These are phyloP conservation scores for Drosophila niveifrons DNA, from an alignment of 2,888 invertebrate genomes.

Conservation along the genomic window DNA sequence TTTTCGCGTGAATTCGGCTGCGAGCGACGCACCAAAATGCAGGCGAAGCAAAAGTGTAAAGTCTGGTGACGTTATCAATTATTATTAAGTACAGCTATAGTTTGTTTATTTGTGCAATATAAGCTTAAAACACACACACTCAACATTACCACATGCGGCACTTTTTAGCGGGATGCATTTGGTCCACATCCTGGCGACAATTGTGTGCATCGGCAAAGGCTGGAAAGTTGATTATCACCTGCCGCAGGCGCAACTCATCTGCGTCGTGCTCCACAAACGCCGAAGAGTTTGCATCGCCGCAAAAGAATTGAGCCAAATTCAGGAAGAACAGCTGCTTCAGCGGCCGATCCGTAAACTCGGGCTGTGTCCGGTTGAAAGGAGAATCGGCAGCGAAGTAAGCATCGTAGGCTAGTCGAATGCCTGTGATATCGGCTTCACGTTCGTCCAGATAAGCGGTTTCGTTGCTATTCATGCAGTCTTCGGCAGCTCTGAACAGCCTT, in stretches of 20 bases:
- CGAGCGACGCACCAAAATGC: conserved; percentile 79
- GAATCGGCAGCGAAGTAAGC: conserved; percentile 54
- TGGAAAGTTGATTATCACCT: conserved; percentile 67
- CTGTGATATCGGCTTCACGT: conserved; percentile 78
- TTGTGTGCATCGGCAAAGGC: conserved; percentile 67
- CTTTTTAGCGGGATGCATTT: conserved; percentile 70
- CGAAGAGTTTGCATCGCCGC: conserved; percentile 47
- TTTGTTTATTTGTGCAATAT: background rate
- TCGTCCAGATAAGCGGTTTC: conserved; percentile 68
- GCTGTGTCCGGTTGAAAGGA: conserved; percentile 14
- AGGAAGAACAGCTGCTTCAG: conserved; percentile 74
- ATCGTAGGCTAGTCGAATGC: conserved; percentile 72
- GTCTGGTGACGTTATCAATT: conserved; percentile 67
- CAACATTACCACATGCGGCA: conserved; percentile 74
- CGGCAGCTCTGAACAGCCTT: conserved; percentile 9
- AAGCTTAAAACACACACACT: background rate
- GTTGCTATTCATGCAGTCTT: conserved; percentile 52
- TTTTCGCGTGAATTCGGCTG: conserved; percentile 80
- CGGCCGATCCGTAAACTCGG: conserved; percentile 39
- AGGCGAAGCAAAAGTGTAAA: conserved; percentile 76
- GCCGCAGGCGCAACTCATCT: conserved; percentile 73
- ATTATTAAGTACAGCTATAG: too few relatives aligned
- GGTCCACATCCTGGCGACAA: conserved; percentile 54
- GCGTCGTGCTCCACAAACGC: conserved; percentile 71
- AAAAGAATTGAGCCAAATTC: conserved; percentile 81